Evolutionary conservation across 2,888 invertebrate species (phyloP).

Genomic region (Salticus scenicus): DNA sequence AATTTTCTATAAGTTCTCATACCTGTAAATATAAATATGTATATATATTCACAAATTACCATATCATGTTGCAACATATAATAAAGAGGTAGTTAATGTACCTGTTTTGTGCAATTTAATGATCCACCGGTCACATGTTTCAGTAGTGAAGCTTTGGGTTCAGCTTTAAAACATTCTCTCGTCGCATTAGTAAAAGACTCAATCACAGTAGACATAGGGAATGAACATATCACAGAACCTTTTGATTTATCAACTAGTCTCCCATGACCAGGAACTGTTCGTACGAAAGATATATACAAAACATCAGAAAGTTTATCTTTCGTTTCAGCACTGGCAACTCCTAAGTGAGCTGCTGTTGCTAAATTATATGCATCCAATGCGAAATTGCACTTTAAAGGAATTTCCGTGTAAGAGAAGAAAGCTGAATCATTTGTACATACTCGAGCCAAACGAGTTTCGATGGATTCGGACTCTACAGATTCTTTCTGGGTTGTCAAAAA

Average conservation of each 20-base stretch:
- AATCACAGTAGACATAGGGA: slow-evolving; percentile 67
- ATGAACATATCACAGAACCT: slow-evolving; percentile 72
- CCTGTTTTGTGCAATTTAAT: slow-evolving; percentile 22
- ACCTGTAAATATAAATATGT: too few species aligned
- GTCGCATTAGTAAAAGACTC: slow-evolving; percentile 68
- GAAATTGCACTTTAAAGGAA: slow-evolving; percentile 72
- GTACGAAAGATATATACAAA: slow-evolving; percentile 70
- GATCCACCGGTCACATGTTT: slow-evolving; percentile 44
- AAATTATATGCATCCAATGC: slow-evolving; percentile 65
- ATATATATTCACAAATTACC: too few species aligned
- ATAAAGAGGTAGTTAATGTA: too few species aligned
- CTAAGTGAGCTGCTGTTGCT: slow-evolving; percentile 71
- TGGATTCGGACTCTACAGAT: slow-evolving; percentile 29
- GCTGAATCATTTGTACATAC: slow-evolving; percentile 74
- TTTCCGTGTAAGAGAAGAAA: slow-evolving; percentile 75
- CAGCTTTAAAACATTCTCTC: slow-evolving; percentile 64
- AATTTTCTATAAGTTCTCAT: too few species aligned
- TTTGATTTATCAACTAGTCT: slow-evolving; percentile 44
- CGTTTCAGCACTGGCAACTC: slow-evolving; percentile 37
- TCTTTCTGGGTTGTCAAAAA: slow-evolving; percentile 74
- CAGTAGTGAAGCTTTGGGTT: slow-evolving; percentile 32
- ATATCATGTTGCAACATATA: too few species aligned
- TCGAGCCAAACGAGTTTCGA: slow-evolving; percentile 74
- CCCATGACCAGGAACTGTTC: slow-evolving; percentile 34
- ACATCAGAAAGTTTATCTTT: slow-evolving; percentile 31